phyloP scores from a whole-genome alignment of 2,888 invertebrate genomes.

The Ochropacha duplaris region DNA sequence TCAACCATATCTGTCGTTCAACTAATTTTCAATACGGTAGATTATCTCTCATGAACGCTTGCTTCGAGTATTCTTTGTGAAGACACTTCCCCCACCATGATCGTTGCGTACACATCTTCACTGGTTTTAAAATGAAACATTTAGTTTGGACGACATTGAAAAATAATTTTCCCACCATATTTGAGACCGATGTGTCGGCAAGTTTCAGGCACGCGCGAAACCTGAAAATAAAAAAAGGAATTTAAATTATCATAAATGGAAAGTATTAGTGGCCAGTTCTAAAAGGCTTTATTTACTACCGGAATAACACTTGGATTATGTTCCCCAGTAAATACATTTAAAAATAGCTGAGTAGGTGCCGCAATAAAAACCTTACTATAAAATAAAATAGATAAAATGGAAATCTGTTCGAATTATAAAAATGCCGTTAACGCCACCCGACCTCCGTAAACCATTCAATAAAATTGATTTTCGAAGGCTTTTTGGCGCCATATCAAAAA shows the following conservation, averaged over 20 bases:
- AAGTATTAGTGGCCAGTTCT: neutral
- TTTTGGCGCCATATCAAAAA: neutral
- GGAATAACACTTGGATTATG: neutral
- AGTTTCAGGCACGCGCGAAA: slow-evolving; percentile 96
- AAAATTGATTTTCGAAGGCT: neutral
- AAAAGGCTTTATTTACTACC: neutral
- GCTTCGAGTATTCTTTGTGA: slow-evolving; percentile 85
- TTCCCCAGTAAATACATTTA: neutral
- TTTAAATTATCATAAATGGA: slow-evolving; percentile 16
- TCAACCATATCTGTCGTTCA: slow-evolving; percentile 1
- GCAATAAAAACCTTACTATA: neutral
- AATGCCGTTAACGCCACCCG: slow-evolving; percentile 17
- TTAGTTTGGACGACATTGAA: slow-evolving; percentile 98
- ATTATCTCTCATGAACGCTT: slow-evolving; percentile 89
- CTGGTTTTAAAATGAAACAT: slow-evolving; percentile 93
- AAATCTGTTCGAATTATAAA: slow-evolving; percentile 14
- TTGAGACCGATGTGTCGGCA: slow-evolving; percentile 92
- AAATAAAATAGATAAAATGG: neutral
- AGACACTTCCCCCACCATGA: slow-evolving; percentile 93
- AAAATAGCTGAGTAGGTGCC: neutral
- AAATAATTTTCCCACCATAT: slow-evolving; percentile 95
- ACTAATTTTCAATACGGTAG: slow-evolving; percentile 80
- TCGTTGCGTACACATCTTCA: slow-evolving; percentile 88
- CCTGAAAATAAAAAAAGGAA: slow-evolving; percentile 77
- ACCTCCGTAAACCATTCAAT: neutral